Evolutionary conservation across 2,888 invertebrate genomes (phyloP).

Genomic region (Empis stercorea): DNA sequence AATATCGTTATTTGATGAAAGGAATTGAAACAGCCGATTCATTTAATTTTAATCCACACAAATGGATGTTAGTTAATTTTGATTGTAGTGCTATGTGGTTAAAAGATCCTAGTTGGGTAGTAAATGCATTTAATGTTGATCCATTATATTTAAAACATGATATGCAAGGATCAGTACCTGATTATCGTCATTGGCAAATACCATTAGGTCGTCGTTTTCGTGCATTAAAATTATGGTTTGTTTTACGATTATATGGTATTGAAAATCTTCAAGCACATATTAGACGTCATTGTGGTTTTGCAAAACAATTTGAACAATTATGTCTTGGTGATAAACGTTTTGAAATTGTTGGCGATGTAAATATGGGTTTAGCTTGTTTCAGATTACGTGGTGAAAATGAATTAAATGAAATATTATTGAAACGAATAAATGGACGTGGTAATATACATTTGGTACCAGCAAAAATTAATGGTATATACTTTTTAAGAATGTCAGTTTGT

Average conservation of each 20-base stretch:
- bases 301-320: slow-evolving; percentile 73
- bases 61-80: slow-evolving; percentile 98
- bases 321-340: slow-evolving; percentile 69
- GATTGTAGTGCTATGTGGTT: slow-evolving; percentile 99
- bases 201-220: slow-evolving; percentile 87
- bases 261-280: slow-evolving; percentile 79
- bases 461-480: slow-evolving; percentile 69
- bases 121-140: slow-evolving; percentile 94
- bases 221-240: slow-evolving; percentile 91
- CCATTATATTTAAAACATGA: slow-evolving; percentile 93
- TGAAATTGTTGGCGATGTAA: slow-evolving; percentile 77
- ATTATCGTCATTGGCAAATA: slow-evolving; percentile 96
- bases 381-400: slow-evolving; percentile 77
- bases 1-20: slow-evolving; percentile 80
- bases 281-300: slow-evolving; percentile 70
- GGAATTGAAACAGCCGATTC: slow-evolving; percentile 85
- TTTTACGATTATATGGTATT: slow-evolving; percentile 76
- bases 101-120: slow-evolving; percentile 75
- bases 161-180: slow-evolving; percentile 77
- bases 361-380: slow-evolving; percentile 95
- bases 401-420: slow-evolving; percentile 64
- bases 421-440: slow-evolving; percentile 76
- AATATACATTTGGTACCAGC: slow-evolving; percentile 89
- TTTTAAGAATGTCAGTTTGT: slow-evolving; percentile 81
- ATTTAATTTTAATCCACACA: slow-evolving; percentile 98